Conservation (phyloP, 2,888 invertebrate genomes). For the Tubulanus polymorphus region DNA sequence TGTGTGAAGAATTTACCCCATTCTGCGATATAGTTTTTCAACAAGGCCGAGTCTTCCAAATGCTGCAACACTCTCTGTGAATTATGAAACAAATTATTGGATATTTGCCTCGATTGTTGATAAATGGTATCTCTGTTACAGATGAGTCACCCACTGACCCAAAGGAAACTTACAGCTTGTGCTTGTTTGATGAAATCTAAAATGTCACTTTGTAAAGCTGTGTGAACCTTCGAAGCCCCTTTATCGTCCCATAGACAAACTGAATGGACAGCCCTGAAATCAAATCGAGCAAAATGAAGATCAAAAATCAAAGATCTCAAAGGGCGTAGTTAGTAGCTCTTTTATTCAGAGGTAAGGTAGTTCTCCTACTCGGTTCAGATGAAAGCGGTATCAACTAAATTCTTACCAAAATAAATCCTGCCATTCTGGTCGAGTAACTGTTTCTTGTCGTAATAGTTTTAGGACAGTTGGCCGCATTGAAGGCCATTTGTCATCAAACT, state of each 20-base stretch:
- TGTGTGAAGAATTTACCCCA: slow-evolving; percentile 99
- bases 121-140: not conserved
- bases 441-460: slow-evolving; percentile 88
- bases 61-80: slow-evolving; percentile 75
- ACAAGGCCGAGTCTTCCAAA: slow-evolving; percentile 87
- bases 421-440: slow-evolving; percentile 93
- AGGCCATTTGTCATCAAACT: slow-evolving; percentile 96
- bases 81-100: slow-evolving; percentile 5
- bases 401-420: slow-evolving; percentile 84
- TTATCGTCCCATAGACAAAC: slow-evolving; percentile 98
- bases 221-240: slow-evolving; percentile 81
- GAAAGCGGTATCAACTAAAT: not conserved
- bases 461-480: slow-evolving; percentile 89
- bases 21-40: slow-evolving; percentile 95
- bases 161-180: slow-evolving; percentile 62
- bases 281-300: too few species aligned
- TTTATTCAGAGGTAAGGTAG: too few species aligned
- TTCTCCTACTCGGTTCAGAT: too few species aligned
- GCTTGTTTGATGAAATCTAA: slow-evolving; percentile 91
- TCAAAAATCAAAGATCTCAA: too few species aligned
- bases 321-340: too few species aligned
- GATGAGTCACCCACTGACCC: too few species aligned
- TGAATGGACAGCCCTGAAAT: slow-evolving; percentile 74
- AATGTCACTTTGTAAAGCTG: slow-evolving; percentile 86
- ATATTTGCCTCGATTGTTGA: not conserved